Evolutionary conservation across 2,797 vertebrate species (phyloP).

Genomic region (Percopsis omiscomaycus): DNA sequence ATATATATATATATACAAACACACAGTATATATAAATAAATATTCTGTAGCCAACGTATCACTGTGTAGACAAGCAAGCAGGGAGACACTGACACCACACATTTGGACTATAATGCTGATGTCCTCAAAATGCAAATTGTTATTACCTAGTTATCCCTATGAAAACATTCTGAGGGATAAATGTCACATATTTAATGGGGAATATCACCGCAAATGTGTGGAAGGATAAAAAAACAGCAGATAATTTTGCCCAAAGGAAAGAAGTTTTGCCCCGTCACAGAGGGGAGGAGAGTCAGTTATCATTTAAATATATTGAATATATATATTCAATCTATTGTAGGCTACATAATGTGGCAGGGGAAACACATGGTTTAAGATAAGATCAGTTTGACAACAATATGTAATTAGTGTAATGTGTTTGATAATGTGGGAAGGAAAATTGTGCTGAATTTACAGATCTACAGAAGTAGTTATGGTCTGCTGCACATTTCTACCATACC

Average conservation of each 20-base stretch:
- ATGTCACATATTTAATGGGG: constrained; percentile 20
- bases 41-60: background rate
- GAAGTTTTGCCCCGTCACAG: constrained; percentile 10
- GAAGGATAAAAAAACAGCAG: constrained; percentile 10
- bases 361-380: constrained; percentile 1
- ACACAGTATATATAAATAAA: background rate
- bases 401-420: too few relatives aligned
- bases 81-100: background rate
- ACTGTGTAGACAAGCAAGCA: constrained; percentile 6
- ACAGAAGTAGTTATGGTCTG: too few relatives aligned
- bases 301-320: constrained; percentile 6
- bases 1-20: too few relatives aligned
- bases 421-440: too few relatives aligned
- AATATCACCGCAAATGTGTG: constrained; percentile 18
- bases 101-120: background rate
- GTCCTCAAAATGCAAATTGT: background rate
- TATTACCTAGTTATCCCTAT: constrained; percentile 4
- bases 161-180: constrained; percentile 10
- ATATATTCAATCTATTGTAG: background rate
- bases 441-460: too few relatives aligned
- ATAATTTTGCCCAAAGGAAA: constrained; percentile 19
- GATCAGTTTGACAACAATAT: too few relatives aligned
- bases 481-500: too few relatives aligned
- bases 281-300: constrained; percentile 7
- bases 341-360: background rate